Evolutionary conservation across 2,113 vertebrate species (phyloP), one percentile per base, ranked within the genome.

Genomic region (Elephantulus edwardii): DNA sequence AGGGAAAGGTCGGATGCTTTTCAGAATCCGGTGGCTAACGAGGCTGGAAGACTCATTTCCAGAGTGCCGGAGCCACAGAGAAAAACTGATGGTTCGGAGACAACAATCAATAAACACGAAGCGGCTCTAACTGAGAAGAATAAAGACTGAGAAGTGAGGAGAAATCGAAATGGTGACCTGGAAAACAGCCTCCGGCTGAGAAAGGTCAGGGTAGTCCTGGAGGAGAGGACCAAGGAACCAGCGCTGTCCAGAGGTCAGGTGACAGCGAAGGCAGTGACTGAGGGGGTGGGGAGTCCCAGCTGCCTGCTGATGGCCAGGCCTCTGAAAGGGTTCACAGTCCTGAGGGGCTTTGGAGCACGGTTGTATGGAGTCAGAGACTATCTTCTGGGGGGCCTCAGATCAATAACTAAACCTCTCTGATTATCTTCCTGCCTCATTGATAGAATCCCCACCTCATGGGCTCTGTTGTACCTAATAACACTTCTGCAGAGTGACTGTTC

Each of bases 21-120:
- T 42, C 38, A 26, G 70, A 82, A 81, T 8, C 24, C 1, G 7
- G 72, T 6, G 11, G 82, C 80, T 92, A 79, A 94, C 6, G 8
- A 94, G 91, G 38, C 93, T 96, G 82, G 86, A 88, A 94, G 85
- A 76, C 91, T 90, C 96, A 77, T 26, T 58, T 92, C 91, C 93
- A 95, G 94, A 91, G 9, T 68, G 82, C 5, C 62, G 0, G 19
- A 91, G 38, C 35, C n/a, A 19, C 64, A 89, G 93, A 95, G 86
- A 64, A 95, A 96, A 92, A 85, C 17, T 26, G 24, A 44, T 86
- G 76, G 90, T 68, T 56, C 6, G 8, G 89, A 95, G 95, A 93
- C 88, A 95, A 54, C 83, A 92, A 96, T 90, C 2, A 28, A 97
- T 95, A 81, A 58, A 16, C 48, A 70, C 4, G 26, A 83, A 82